phyloP scores from a whole-genome alignment of 2,888 invertebrate genomes.

The Listrodromus nycthemerus region DNA sequence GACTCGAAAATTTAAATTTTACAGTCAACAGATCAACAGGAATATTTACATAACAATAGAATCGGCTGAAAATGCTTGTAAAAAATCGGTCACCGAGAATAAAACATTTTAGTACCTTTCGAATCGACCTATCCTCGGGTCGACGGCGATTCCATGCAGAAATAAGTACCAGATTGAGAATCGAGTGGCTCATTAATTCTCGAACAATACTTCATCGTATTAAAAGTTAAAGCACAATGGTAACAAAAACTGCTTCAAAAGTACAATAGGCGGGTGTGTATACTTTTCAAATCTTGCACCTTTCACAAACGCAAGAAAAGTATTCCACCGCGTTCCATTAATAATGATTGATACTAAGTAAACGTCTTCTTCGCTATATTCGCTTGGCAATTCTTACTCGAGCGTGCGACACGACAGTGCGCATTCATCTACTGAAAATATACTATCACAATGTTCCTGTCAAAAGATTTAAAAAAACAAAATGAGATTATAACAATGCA shows the following conservation, averaged over 20 bases:
- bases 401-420: slow-evolving; percentile 39
- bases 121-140: slow-evolving; percentile 29
- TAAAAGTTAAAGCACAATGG: slow-evolving; percentile 64
- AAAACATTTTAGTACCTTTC: slow-evolving; percentile 57
- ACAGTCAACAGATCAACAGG: slow-evolving; percentile 64
- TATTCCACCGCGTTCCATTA: slow-evolving; percentile 18
- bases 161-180: slow-evolving; percentile 44
- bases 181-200: slow-evolving; percentile 8
- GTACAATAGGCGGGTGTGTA: slow-evolving; percentile 36
- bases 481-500: slow-evolving; percentile 54
- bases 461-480: slow-evolving; percentile 14
- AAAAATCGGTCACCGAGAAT: slow-evolving; percentile 29
- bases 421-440: slow-evolving; percentile 32
- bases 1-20: slow-evolving; percentile 62
- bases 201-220: slow-evolving; percentile 29
- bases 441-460: slow-evolving; percentile 54
- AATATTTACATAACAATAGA: slow-evolving; percentile 61
- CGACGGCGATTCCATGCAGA: slow-evolving; percentile 12
- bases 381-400: slow-evolving; percentile 33
- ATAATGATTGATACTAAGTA: slow-evolving; percentile 7
- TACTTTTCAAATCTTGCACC: slow-evolving; percentile 29
- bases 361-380: slow-evolving; percentile 5
- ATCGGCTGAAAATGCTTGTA: slow-evolving; percentile 24
- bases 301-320: slow-evolving; percentile 2
- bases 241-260: slow-evolving; percentile 58